These are phyloP conservation scores for Chaetodon auriga DNA, from an alignment of 2,113 vertebrate species.

Conservation along the genomic window DNA sequence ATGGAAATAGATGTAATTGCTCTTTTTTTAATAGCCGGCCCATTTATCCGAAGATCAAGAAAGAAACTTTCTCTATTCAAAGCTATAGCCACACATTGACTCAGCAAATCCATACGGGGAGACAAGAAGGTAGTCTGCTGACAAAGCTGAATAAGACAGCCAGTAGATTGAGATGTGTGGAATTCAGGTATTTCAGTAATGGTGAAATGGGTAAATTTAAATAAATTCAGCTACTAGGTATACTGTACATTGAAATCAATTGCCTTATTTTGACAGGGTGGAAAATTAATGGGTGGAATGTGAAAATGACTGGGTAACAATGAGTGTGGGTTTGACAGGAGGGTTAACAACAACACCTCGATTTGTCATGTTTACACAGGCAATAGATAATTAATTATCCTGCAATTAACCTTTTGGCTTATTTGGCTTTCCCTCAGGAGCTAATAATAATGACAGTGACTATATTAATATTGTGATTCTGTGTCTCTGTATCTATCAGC, in stretches of 20 bases:
- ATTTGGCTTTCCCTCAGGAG: conserved; percentile 36
- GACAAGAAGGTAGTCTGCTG: background rate
- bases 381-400: conserved; percentile 37
- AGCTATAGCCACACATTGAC: background rate
- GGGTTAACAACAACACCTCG: conserved; percentile 2
- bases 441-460: conserved; percentile 21
- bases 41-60: background rate
- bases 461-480: conserved; percentile 26
- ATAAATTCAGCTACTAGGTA: conserved; percentile 4
- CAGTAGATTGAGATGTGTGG: background rate
- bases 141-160: background rate
- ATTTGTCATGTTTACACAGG: conserved; percentile 45
- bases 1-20: background rate
- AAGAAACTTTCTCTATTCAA: background rate
- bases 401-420: conserved; percentile 40
- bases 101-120: background rate
- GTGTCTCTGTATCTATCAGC: background rate
- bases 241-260: conserved; percentile 16
- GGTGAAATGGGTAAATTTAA: background rate
- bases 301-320: conserved; percentile 22
- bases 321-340: background rate
- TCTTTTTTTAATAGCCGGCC: background rate
- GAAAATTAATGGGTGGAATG: conserved; percentile 10
- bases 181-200: background rate
- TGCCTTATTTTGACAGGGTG: conserved; percentile 17